phyloP scores from a whole-genome alignment of 2,113 vertebrate genomes.

The Muntiacus muntjak region DNA sequence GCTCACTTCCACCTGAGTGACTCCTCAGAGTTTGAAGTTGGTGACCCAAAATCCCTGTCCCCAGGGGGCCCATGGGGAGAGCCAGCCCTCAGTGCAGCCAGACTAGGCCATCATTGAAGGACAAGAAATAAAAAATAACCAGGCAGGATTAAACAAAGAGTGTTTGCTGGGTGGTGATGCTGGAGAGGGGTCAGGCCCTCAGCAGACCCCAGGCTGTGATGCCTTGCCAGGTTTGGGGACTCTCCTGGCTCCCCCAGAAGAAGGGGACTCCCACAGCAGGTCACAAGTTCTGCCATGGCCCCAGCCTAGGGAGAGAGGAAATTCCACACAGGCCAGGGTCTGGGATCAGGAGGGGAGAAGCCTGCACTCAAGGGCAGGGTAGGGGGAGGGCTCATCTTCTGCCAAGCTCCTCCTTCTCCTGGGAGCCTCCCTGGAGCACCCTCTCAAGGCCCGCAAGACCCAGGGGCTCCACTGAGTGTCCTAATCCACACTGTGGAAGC shows the following conservation, averaged over 20 bases:
- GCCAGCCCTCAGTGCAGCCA: accelerated
- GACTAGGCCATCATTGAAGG: too few species aligned
- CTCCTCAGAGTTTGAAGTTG: neutral
- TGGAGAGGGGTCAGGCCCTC: neutral
- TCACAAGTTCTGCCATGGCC: neutral
- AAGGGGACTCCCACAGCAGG: neutral
- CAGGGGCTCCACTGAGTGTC: too few species aligned
- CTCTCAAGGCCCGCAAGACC: neutral
- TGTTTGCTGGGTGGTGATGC: neutral
- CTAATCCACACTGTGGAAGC: accelerated
- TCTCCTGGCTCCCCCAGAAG: neutral
- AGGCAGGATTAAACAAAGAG: neutral
- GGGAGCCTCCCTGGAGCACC: neutral
- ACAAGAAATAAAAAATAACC: neutral
- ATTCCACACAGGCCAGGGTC: accelerated
- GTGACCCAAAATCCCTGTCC: neutral
- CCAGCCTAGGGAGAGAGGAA: neutral
- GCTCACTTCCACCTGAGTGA: accelerated
- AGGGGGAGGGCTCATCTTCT: neutral
- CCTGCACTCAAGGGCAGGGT: neutral
- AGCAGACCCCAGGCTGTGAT: neutral
- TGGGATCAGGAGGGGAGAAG: neutral
- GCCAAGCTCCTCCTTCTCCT: neutral
- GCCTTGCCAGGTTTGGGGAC: neutral
- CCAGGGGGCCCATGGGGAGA: accelerated